Base-by-base conservation (phyloP, 1,140 invertebrate species). In the Platorchestia sp. region DNA sequence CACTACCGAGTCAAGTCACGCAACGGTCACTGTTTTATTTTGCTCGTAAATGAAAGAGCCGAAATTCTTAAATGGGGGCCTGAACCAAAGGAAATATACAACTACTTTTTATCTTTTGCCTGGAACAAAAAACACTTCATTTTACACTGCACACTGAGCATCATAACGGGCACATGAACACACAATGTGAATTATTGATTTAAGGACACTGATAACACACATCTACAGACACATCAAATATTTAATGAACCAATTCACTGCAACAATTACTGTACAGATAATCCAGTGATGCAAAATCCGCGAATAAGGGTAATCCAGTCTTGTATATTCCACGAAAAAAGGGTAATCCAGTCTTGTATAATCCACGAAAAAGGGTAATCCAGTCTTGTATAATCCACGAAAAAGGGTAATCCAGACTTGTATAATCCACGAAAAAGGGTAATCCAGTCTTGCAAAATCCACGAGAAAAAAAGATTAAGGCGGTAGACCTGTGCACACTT, bases 271-370 rank as follows among this genome's bases (percentile, higher is more conserved):
- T 75, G 41, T 10, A 89, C n/a, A 89, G 14, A 41, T 89, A 44
- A 89, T 89, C n/a, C n/a, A 89, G 43, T 89, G 27, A 42, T 89
- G 87, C 42, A 89, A 3, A 42, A 89, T 89, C 87, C 87, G 27
- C 0, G 41, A 42, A 5, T 16, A 89, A 44, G 36, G 87, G 87
- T 89, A 89, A 89, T 89, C 87, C 87, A 89, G 87, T 89, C 87
- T 89, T 89, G 87, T 42, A 89, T 89, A 89, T 19, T 41, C 87
- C 87, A 36, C 3, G 87, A 89, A 10, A n/a, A 19, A 42, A 42
- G 10, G 87, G 87, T 89, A 89, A 89, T 89, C 87, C 87, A 89
- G 43, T 89, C 87, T 89, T 89, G 87, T 89, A 89, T 44, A 42
- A 89, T 89, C 87, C 87, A 89, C 0, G 41, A 36, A 16, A 19